phyloP scores from a whole-genome alignment of 2,888 invertebrate genomes.

The Chrysopilus asiliformis region DNA sequence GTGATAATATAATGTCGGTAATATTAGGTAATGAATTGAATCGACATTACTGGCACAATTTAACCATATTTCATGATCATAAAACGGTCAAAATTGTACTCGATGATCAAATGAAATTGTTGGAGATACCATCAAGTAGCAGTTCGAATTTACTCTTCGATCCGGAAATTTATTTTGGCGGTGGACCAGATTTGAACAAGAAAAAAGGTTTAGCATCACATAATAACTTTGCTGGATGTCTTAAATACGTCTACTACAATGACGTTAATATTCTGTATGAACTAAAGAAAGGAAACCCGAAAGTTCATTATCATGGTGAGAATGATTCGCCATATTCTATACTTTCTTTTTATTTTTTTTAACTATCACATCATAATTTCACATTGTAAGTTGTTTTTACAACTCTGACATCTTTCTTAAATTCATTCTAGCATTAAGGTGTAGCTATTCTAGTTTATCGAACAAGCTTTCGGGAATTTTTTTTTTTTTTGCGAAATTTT shows the following conservation, averaged over 20 bases:
- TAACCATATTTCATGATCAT: slow-evolving; percentile 72
- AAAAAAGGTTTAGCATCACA: slow-evolving; percentile 68
- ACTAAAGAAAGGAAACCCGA: slow-evolving; percentile 69
- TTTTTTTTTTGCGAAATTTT: no score
- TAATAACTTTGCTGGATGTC: slow-evolving; percentile 77
- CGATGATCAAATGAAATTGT: slow-evolving; percentile 54
- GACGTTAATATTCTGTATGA: slow-evolving; percentile 85
- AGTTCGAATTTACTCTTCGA: slow-evolving; percentile 69
- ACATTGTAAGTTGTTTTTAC: no score
- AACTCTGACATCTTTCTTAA: no score
- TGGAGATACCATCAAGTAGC: slow-evolving; percentile 53
- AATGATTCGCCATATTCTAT: no score
- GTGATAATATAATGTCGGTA: slow-evolving; percentile 58
- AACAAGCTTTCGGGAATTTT: no score
- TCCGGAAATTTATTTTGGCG: slow-evolving; percentile 86
- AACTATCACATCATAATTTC: no score
- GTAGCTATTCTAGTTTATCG: no score
- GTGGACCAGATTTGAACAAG: slow-evolving; percentile 71
- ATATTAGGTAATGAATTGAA: slow-evolving; percentile 55
- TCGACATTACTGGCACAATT: slow-evolving; percentile 75
- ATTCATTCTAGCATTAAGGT: no score
- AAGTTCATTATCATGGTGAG: slow-evolving; percentile 68
- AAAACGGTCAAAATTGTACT: slow-evolving; percentile 59
- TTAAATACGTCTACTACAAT: slow-evolving; percentile 88
- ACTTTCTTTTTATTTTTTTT: no score